Evolutionary conservation across 2,113 vertebrate genomes (phyloP).

Genomic region (Pavo muticus): DNA sequence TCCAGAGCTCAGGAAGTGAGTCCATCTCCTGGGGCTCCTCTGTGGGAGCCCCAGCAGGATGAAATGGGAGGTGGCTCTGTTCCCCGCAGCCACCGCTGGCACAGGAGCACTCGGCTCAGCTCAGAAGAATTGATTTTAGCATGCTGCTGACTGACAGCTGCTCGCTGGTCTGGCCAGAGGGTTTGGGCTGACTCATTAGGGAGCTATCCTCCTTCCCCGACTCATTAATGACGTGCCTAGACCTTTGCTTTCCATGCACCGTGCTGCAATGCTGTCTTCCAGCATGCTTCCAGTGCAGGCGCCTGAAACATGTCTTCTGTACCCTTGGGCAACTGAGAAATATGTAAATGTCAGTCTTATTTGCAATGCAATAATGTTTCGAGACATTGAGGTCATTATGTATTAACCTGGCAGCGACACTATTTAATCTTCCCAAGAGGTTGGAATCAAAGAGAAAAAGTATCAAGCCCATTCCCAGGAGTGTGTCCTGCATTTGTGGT

Average conservation of each 20-base stretch:
- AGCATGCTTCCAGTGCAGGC: not conserved
- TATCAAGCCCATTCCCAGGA: constrained; percentile 42
- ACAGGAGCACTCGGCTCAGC: not conserved
- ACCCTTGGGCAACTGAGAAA: constrained; percentile 30
- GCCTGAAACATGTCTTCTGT: constrained; percentile 21
- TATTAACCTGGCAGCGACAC: constrained; percentile 71
- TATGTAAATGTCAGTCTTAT: constrained; percentile 63
- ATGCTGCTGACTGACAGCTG: not conserved
- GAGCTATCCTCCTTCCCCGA: not conserved
- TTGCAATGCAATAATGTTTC: constrained; percentile 61
- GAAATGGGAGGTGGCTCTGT: not conserved
- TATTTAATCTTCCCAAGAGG: constrained; percentile 75
- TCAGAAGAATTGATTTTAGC: not conserved
- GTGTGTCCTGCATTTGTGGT: constrained; percentile 27
- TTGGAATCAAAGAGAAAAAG: constrained; percentile 54
- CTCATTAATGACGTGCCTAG: not conserved
- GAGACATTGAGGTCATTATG: constrained; percentile 51
- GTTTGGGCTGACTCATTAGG: not conserved
- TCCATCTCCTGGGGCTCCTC: not conserved
- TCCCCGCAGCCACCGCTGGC: not conserved
- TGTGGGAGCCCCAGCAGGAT: not conserved
- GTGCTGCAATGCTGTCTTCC: not conserved
- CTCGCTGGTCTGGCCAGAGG: not conserved
- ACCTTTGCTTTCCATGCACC: not conserved
- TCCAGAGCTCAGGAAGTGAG: rapidly evolving